These are phyloP conservation scores for Drosophila paulistorum DNA, from an alignment of 1,140 invertebrate species.

Conservation along the genomic window DNA sequence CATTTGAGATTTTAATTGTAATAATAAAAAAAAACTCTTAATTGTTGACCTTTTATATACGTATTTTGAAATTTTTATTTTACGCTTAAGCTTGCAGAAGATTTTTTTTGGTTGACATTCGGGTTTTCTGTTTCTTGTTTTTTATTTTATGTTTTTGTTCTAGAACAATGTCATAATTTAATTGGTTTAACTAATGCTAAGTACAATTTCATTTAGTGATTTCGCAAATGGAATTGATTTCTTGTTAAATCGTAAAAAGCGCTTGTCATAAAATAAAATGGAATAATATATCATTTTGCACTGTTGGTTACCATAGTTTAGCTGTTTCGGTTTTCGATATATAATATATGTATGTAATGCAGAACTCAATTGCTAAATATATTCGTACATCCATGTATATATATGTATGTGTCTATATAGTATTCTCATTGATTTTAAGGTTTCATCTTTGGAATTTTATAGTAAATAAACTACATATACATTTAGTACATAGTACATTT, in stretches of 20 bases:
- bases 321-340: constrained; percentile 45
- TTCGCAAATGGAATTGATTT: constrained; percentile 52
- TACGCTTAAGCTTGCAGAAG: constrained; percentile 68
- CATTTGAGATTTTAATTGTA: no score
- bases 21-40: no score
- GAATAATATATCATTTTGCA: constrained; percentile 66
- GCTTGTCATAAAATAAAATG: constrained; percentile 77
- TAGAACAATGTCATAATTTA: constrained; percentile 23
- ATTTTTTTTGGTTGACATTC: constrained; percentile 67
- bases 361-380: constrained; percentile 65
- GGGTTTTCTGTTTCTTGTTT: constrained; percentile 43
- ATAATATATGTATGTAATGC: constrained; percentile 5
- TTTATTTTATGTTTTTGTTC: not conserved
- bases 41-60: not conserved
- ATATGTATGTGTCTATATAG: constrained; percentile 27
- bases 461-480: constrained; percentile 61
- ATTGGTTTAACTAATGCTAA: constrained; percentile 75
- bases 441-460: constrained; percentile 36
- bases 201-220: constrained; percentile 57
- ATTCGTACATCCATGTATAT: constrained; percentile 34
- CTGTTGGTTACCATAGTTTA: constrained; percentile 67
- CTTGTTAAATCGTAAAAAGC: constrained; percentile 69
- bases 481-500: constrained; percentile 30
- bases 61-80: constrained; percentile 68
- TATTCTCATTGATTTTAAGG: constrained; percentile 31